Percentiles rank a stretch among this genome's conserved stretches.
Evolutionary conservation across 92 coral and sea anemone species (phyloP).

Genomic region (Virgularia gustaviana): DNA sequence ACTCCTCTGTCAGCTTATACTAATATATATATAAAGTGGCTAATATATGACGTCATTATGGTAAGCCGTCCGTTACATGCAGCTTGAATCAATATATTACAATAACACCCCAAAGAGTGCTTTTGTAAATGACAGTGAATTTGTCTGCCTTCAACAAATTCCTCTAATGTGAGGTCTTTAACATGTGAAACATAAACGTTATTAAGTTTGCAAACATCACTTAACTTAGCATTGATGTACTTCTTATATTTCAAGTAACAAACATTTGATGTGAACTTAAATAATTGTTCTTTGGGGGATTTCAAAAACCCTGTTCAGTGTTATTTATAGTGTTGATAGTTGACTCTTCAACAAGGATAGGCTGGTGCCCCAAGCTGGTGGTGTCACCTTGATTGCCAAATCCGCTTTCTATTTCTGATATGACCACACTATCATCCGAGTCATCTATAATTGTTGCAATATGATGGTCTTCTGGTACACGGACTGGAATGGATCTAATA

Average conservation of each 20-base stretch:
- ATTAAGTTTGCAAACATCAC: not conserved
- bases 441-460: not conserved
- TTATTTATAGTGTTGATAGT: too few relatives aligned
- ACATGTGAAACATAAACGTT: not conserved
- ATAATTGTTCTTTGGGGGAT: not conserved
- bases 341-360: too few relatives aligned
- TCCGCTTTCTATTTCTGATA: too few relatives aligned
- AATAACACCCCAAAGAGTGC: not conserved
- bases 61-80: too few relatives aligned
- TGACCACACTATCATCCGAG: not conserved
- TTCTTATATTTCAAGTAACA: conserved; percentile 3
- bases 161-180: not conserved
- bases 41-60: too few relatives aligned
- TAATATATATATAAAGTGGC: too few relatives aligned
- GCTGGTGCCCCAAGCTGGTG: not conserved
- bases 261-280: not conserved
- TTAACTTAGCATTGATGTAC: conserved; percentile 1
- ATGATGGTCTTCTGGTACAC: not conserved
- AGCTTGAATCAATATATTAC: not conserved
- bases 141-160: not conserved
- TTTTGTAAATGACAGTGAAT: not conserved
- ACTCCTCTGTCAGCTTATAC: too few relatives aligned
- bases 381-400: not conserved
- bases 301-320: not conserved
- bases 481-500: not conserved